Base-by-base conservation (phyloP, 2,797 vertebrate genomes). In the Sebastolobus altivelis region DNA sequence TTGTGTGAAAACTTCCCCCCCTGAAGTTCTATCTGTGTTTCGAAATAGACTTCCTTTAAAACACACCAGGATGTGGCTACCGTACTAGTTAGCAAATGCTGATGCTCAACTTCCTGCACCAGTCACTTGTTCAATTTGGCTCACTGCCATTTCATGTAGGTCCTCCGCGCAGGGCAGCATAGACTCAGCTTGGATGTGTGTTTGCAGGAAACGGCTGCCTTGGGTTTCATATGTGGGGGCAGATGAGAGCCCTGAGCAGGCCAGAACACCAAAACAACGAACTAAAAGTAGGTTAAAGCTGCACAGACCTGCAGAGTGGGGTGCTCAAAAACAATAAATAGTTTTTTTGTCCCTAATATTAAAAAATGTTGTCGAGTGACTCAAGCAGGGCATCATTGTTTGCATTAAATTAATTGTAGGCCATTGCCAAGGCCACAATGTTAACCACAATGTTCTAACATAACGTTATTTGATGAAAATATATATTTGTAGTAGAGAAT, bases 161-260 rank as follows among this genome's bases (percentile, higher is more conserved):
- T 72, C 58, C 13, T 49, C 27, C 6, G 49, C 70, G 80, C 58
- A 66, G 63, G 54, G 65, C n/a, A 33, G 37, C n/a, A 2, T 59
- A 25, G 25, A 52, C 56, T 78, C 29, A 61, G 66, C 27, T 10
- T 69, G 72, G 60, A 38, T 52, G 27, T 31, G 75, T 49, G 49
- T 72, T 65, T 78, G 55, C 82, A 77, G 75, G 76, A 88, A 81
- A 70, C 62, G 71, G 80, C 72, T 88, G 84, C 52, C 13, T 27
- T 10, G 6, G 73, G 66, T 75, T 69, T 63, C 72, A 22, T 71
- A 18, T 68, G 65, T 62, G 67, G 38, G 49, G 31, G 72, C 67
- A 80, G 62, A 85, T 75, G 31, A 68, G 56, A 68, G 22, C 14
- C 37, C 52, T 67, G 25, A 55, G 33, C 1, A 6, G 20, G 7